Evolutionary conservation across 1,140 invertebrate species (phyloP).

Genomic region (Octopus sinensis): DNA sequence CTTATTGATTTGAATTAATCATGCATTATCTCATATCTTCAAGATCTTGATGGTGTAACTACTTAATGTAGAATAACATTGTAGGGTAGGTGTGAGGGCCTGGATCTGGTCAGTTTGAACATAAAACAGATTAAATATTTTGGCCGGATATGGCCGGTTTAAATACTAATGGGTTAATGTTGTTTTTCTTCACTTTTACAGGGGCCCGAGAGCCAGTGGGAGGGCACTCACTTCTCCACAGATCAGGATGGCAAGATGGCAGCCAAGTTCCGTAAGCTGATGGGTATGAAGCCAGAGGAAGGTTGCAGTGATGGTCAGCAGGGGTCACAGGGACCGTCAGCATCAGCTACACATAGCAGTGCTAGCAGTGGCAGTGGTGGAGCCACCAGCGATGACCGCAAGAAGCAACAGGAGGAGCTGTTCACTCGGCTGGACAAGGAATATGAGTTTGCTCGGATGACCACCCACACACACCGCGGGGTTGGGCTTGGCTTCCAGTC

Average conservation of each 20-base stretch:
- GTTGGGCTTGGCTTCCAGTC: constrained; percentile 79
- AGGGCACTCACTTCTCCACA: constrained; percentile 70
- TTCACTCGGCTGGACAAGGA: constrained; percentile 89
- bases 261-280: constrained; percentile 91
- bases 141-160: no score
- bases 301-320: constrained; percentile 38
- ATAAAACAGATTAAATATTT: no score
- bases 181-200: constrained; percentile 7
- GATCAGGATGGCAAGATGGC: constrained; percentile 86
- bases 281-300: constrained; percentile 80
- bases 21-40: no score
- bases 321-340: constrained; percentile 53
- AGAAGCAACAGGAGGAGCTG: constrained; percentile 79
- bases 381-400: constrained; percentile 42
- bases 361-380: no score
- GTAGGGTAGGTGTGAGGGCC: no score
- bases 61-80: no score
- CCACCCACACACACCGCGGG: constrained; percentile 89
- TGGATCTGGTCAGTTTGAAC: no score
- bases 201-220: constrained; percentile 43
- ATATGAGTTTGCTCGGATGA: constrained; percentile 87
- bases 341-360: neutral
- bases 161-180: no score
- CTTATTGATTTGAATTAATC: no score
- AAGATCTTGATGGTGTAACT: no score